Evolutionary conservation across 2,888 invertebrate species (phyloP).

Genomic region (Bombylius major): DNA sequence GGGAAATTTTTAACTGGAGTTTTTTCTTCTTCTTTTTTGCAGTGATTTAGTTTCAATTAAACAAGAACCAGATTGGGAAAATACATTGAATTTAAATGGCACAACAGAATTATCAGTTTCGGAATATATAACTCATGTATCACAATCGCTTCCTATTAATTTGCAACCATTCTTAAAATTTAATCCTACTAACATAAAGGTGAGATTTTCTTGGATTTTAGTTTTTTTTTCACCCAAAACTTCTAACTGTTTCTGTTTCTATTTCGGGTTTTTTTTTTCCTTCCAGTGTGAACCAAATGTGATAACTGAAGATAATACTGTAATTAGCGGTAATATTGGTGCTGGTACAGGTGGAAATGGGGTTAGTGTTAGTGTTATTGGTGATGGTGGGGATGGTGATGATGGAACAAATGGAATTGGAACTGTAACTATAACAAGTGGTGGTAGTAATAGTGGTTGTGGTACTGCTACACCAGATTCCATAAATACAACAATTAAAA

Average conservation of each 20-base stretch:
- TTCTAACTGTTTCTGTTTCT: too few species aligned
- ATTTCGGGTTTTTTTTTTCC: too few species aligned
- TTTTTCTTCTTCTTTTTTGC: not conserved
- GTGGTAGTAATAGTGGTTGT: conserved; percentile 21
- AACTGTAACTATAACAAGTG: not conserved
- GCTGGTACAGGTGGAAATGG: not conserved
- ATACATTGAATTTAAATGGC: conserved; percentile 22
- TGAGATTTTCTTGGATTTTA: not conserved
- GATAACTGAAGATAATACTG: not conserved
- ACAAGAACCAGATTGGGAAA: conserved; percentile 32
- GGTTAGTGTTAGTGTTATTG: conserved; percentile 20
- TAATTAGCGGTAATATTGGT: not conserved
- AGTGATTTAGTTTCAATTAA: conserved; percentile 24
- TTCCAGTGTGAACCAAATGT: conserved; percentile 33
- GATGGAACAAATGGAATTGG: not conserved
- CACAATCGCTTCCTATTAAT: conserved; percentile 42
- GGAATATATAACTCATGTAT: conserved; percentile 40
- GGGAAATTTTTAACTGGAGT: too few species aligned
- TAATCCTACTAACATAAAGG: conserved; percentile 39
- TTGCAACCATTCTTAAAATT: conserved; percentile 52
- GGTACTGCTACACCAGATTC: conserved; percentile 21
- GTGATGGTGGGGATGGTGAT: conserved; percentile 21
- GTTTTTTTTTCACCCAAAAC: too few species aligned
- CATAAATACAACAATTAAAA: not conserved
- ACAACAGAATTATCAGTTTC: conserved; percentile 38